Base-by-base conservation (phyloP, 2,797 vertebrate species). In the Neosilurus hyrtlii region DNA sequence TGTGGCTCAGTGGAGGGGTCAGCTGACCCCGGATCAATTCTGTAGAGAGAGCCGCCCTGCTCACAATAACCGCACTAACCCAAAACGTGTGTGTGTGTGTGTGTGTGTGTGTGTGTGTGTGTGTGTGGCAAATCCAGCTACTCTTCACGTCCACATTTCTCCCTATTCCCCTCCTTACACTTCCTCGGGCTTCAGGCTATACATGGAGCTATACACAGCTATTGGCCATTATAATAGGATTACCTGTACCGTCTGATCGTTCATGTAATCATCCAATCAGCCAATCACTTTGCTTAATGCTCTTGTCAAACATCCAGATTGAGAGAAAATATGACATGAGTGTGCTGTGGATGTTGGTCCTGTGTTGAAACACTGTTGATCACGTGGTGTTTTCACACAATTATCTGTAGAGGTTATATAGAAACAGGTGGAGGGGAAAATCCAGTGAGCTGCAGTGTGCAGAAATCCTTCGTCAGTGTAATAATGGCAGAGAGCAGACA, bases 1-100 rank as follows among this genome's bases (percentile, higher is more conserved):
- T 91, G 92, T 82, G 88, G 83, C 88, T 85, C 79, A 22, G 75
- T 73, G 43, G 84, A 87, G 86, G 74, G 88, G 88, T 89, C 88
- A 83, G 52, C 78, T 86, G 82, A 87, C 88, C 86, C 86, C 76
- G 84, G 82, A 89, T 87, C 86, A 86, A 59, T 87, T 86, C 86
- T 86, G 85, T 83, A 86, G 86, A 84, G 88, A 62, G 57, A 22
- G 26, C 78, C 75, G 78, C 80, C 84, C 85, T 83, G 72, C 82
- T 85, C 78, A 76, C 81, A 83, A 76, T 83, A 82, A 80, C 74
- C 83, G 22, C 62, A 20, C 83, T 89, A 88, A 87, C 82, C 84
- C 75, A 66, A 85, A 87, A 86, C 82, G 82, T 78, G 91, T 90
- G 86, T 90, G 82, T 80, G 56, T 52, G 75, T 71, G 67, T 66